Base-by-base conservation (phyloP, 2,797 vertebrate species). In the Onychomys arenicola region DNA sequence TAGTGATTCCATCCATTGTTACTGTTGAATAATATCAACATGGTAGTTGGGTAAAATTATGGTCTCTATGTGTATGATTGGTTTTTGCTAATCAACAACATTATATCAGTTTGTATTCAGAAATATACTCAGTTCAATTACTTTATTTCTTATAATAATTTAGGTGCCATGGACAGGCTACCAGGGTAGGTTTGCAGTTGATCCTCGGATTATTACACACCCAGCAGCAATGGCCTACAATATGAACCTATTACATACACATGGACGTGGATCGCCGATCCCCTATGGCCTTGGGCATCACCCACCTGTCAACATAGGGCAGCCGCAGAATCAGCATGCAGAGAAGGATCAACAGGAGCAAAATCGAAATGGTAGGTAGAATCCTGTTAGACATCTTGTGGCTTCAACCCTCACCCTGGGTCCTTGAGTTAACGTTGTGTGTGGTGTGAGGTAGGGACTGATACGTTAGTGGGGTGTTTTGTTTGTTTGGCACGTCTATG, bases 211-310 rank as follows among this genome's bases (percentile, higher is more conserved):
- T 98, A 99, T 99, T 98, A 99, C 99, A 96, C 99, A 99, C 96
- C 99, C 99, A 94, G 99, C 99, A 96, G 99, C 99, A 43, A 99
- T 99, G 99, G 99, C 99, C 83, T 99, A 99, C 98, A 99, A 99
- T 97, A 99, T 99, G 98, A 99, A 99, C 98, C 98, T 99, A 95
- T 98, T 99, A 94, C 99, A 99, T 97, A 98, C 99, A 13, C 99
- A 99, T 67, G 99, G 99, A 95, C 99, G 99, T 86, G 99, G 99
- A 59, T 99, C 99, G 8, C 99, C 99, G 25, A 99, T 99, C 93
- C 99, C 99, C 12, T 99, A 99, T 32, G 98, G 99, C 25, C 99
- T 99, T 90, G 98, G 99, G 93, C 99, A 99, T 97, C 99, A 99
- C 32, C 99, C 99, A 25, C 99, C 99, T 32, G 98, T 99, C 73